phyloP scores from a whole-genome alignment of 2,888 invertebrate species.

The Poecilobothrus nobilitatus region DNA sequence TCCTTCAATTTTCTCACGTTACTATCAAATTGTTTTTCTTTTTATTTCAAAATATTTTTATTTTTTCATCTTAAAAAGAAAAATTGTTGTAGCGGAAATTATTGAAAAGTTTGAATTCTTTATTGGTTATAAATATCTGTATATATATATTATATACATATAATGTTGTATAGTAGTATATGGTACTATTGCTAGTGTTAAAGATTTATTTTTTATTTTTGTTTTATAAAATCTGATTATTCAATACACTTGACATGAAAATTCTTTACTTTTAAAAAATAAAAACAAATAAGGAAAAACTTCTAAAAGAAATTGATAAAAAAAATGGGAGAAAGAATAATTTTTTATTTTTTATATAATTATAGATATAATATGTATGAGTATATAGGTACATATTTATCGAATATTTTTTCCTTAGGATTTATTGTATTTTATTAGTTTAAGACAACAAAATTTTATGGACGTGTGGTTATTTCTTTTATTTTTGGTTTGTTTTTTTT shows the following conservation, averaged over 20 bases:
- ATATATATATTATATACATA: not conserved
- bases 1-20: slow-evolving; percentile 3
- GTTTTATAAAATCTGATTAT: not conserved
- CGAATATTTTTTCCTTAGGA: too few relatives aligned
- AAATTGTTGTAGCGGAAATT: not conserved
- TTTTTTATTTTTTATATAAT: not conserved
- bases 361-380: too few relatives aligned
- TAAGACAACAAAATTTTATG: not conserved
- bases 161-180: not conserved
- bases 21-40: not conserved
- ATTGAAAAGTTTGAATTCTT: slow-evolving; percentile 4
- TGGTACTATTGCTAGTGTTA: not conserved
- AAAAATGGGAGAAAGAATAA: not conserved
- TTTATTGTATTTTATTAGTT: too few relatives aligned
- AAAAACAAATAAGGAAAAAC: not conserved
- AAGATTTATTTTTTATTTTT: not conserved
- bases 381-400: too few relatives aligned
- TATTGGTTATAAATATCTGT: not conserved
- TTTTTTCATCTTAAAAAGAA: not conserved
- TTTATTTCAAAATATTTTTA: too few relatives aligned
- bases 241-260: not conserved
- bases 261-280: not conserved
- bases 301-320: not conserved
- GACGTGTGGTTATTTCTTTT: not conserved
- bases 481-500: not conserved